Percentiles rank a stretch among this genome's conserved stretches.
Evolutionary conservation across 2,113 vertebrate species (phyloP).

Genomic region (Neotoma lepida): DNA sequence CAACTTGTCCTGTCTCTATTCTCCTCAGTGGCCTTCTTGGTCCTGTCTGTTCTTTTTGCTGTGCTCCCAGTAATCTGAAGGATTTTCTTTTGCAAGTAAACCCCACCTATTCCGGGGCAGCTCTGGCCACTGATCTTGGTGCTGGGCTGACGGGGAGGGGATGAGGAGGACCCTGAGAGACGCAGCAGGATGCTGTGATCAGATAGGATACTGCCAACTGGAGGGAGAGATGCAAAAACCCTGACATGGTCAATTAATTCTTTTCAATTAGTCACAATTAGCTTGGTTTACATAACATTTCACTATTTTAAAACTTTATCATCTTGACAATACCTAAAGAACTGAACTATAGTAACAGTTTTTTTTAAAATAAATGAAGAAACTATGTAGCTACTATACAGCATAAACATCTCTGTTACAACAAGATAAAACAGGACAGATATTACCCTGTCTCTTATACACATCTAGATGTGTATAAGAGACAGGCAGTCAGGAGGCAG

Average conservation of each 20-base stretch:
- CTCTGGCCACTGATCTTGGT: slow-evolving; percentile 90
- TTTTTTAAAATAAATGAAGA: slow-evolving; percentile 7
- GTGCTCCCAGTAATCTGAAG: slow-evolving; percentile 88
- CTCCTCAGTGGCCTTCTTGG: slow-evolving; percentile 80
- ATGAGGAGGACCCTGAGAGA: slow-evolving; percentile 91
- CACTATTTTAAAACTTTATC: slow-evolving; percentile 55
- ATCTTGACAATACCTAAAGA: slow-evolving; percentile 66
- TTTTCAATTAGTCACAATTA: slow-evolving; percentile 71
- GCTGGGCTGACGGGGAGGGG: slow-evolving; percentile 91
- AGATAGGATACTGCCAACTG: slow-evolving; percentile 88
- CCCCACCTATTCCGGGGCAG: slow-evolving; percentile 97
- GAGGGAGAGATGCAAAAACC: slow-evolving; percentile 81
- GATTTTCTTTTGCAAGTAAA: slow-evolving; percentile 92
- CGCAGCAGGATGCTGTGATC: slow-evolving; percentile 91
- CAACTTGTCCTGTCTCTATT: slow-evolving; percentile 78
- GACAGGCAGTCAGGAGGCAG: too few species aligned
- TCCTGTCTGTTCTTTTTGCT: slow-evolving; percentile 79
- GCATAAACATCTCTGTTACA: slow-evolving; percentile 69
- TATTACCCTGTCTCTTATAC: too few species aligned
- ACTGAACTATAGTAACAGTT: slow-evolving; percentile 25
- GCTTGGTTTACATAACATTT: slow-evolving; percentile 63
- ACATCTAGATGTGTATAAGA: too few species aligned
- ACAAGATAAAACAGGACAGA: slow-evolving; percentile 46
- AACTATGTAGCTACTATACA: slow-evolving; percentile 9
- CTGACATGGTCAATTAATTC: slow-evolving; percentile 69